These are phyloP conservation scores for Crotalus tigris DNA, from an alignment of 2,113 vertebrate genomes.

Conservation along the genomic window DNA sequence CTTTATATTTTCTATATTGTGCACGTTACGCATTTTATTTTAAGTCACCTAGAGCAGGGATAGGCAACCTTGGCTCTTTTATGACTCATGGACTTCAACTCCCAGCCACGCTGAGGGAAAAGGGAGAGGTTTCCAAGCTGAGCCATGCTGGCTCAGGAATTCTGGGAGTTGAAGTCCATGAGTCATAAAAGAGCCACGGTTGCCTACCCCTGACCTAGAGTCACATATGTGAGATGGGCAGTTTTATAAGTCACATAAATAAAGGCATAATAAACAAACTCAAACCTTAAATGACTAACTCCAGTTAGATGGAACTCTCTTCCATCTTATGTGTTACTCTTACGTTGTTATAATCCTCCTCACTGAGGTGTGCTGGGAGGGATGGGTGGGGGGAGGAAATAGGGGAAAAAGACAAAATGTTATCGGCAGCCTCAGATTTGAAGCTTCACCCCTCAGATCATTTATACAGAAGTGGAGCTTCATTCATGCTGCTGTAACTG, in stretches of 20 bases:
- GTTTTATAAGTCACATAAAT: not conserved
- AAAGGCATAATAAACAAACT: not conserved
- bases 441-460: not conserved
- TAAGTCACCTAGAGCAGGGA: not conserved
- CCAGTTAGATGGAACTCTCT: not conserved
- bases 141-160: no score
- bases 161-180: no score
- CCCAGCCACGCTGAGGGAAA: no score
- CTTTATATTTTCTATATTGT: not conserved
- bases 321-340: not conserved
- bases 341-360: not conserved
- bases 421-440: not conserved
- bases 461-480: not conserved
- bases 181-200: no score
- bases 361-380: not conserved
- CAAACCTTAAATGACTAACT: not conserved
- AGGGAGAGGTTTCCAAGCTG: no score
- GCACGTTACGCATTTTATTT: not conserved
- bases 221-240: not conserved
- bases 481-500: not conserved
- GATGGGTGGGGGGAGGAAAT: not conserved
- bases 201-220: not conserved
- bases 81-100: no score
- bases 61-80: no score
- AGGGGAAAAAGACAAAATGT: not conserved